Evolutionary conservation across 2,888 invertebrate species (phyloP), one percentile per base, ranked within the genome.

Genomic region (Pelosia muscerda): DNA sequence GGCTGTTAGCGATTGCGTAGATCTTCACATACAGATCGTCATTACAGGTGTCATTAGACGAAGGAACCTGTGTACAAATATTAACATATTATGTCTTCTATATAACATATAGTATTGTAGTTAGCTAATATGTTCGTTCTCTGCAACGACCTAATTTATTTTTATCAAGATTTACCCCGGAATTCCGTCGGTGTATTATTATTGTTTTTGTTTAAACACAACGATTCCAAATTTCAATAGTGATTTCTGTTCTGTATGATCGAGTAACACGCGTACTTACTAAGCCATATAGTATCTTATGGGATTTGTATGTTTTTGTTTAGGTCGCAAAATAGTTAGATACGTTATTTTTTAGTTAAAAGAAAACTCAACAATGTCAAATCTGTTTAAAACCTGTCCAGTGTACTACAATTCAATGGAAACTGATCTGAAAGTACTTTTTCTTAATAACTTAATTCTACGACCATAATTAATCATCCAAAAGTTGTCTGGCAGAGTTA

Each of bases 111-210:
- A 49, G 49, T n/a, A 49, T 49, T 49, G 8, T n/a, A 49, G 2
- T 49, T 9, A 49, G 49, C 49, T 8, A 49, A 49, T 49, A 49
- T n/a, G 49, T 49, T n/a, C 19, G 49, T 8, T 49, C 9, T n/a
- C n/a, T 49, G 49, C 49, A 49, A 49, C 49, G 49, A 49, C n/a
- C 49, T 49, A 49, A 49, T 49, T 49, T n/a, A 49, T 49, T 49
- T 49, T n/a, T 49, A 49, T 9, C 49, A 6, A 49, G 8, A 8
- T 49, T n/a, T 9, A 3, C 49, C n/a, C n/a, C 19, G n/a, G 49
- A n/a, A n/a, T 49, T 49, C 19, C 49, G 9, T 9, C 49, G 19
- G 49, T n/a, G 49, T 15, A 6, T 42, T 15, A 38, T 2, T 15
- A 4, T 19, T 42, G n/a, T 42, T 38, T 15, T 42, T 42, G 5